phyloP scores from a whole-genome alignment of 2,888 invertebrate genomes.

The Hofmannophila pseudospretella region DNA sequence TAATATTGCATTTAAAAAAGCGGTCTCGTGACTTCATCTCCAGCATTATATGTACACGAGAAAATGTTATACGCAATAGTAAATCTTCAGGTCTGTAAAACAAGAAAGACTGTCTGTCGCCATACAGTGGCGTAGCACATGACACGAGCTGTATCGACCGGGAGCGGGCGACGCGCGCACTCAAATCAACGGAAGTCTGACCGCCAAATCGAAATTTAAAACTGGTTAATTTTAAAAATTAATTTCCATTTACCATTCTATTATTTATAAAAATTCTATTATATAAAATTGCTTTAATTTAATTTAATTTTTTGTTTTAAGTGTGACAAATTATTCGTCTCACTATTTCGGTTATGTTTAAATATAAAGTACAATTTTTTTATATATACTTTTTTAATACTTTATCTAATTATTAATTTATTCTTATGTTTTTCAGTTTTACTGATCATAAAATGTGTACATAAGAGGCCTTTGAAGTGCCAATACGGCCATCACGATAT shows the following conservation, averaged over 20 bases:
- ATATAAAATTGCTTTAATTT: too few species aligned
- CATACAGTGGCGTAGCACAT: constrained; percentile 62
- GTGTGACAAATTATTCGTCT: too few species aligned
- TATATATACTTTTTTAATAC: too few species aligned
- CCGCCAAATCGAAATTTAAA: constrained; percentile 20
- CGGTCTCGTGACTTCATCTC: too few species aligned
- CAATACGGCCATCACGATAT: constrained; percentile 38
- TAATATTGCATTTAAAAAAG: too few species aligned
- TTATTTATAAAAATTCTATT: too few species aligned
- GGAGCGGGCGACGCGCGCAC: constrained; percentile 64
- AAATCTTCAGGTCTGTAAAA: constrained; percentile 53
- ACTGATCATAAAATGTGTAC: constrained; percentile 18
- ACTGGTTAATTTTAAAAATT: constrained; percentile 8
- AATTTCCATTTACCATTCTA: too few species aligned
- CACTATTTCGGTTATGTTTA: too few species aligned
- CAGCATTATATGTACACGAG: constrained; percentile 17
- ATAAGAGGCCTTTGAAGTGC: constrained; percentile 39
- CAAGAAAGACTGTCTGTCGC: constrained; percentile 72
- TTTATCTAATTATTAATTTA: too few species aligned
- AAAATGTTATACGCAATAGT: constrained; percentile 9
- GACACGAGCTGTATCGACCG: constrained; percentile 70
- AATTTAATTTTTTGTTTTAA: too few species aligned
- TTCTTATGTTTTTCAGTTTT: constrained; percentile 1
- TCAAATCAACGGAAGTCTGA: constrained; percentile 38
- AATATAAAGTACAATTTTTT: too few species aligned